Evolutionary conservation across 2,888 invertebrate species (phyloP).

Genomic region (Ephialtes manifestator): DNA sequence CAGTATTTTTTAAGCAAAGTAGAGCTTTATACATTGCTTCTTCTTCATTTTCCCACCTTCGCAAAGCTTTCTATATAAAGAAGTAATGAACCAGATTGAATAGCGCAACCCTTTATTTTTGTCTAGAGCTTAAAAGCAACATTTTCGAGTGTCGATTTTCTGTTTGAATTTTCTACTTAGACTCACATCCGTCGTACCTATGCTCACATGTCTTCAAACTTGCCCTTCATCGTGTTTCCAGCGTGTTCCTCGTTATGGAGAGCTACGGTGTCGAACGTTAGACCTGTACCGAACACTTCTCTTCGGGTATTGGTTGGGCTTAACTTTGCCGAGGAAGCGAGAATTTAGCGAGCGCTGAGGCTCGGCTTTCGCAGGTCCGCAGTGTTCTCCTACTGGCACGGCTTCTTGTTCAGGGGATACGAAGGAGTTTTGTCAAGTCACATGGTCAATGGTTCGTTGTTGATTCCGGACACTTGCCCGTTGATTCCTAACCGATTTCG

Average conservation of each 20-base stretch:
- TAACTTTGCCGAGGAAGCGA: slow-evolving; percentile 54
- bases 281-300: slow-evolving; percentile 26
- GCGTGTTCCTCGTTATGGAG: slow-evolving; percentile 56
- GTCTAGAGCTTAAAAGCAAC: not conserved
- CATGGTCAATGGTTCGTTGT: no score
- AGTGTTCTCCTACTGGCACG: slow-evolving; percentile 1
- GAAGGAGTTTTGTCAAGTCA: slow-evolving; percentile 72
- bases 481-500: no score
- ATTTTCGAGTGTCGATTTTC: not conserved
- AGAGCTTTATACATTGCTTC: no score
- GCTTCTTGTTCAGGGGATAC: slow-evolving; percentile 70
- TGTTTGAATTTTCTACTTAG: not conserved
- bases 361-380: slow-evolving; percentile 18
- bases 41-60: no score
- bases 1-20: no score
- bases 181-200: not conserved
- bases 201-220: slow-evolving; percentile 50
- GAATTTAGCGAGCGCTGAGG: slow-evolving; percentile 51
- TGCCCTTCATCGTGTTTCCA: slow-evolving; percentile 34
- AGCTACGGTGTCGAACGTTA: slow-evolving; percentile 46
- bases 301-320: slow-evolving; percentile 51
- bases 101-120: not conserved
- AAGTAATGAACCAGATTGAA: no score
- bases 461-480: no score
- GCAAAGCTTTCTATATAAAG: no score